phyloP scores from a whole-genome alignment of 2,113 vertebrate species.

The Nesogale talazaci region DNA sequence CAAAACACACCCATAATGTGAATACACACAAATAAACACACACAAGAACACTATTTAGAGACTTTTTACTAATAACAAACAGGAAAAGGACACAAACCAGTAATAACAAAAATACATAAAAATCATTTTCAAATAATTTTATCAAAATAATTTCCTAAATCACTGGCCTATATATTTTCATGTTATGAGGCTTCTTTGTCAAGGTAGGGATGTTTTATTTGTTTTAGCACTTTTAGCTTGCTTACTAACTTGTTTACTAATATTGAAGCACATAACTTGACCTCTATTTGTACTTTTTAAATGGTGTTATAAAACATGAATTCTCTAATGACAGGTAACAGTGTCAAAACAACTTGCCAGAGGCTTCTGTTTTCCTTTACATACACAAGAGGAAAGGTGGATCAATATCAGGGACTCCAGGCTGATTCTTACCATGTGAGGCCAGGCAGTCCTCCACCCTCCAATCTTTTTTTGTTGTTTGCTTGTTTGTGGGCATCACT shows the following conservation, averaged over 20 bases:
- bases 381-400: too few species aligned
- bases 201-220: neutral
- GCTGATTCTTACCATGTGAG: too few species aligned
- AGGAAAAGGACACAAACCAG: neutral
- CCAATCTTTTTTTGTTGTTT: too few species aligned
- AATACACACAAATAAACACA: neutral
- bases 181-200: neutral
- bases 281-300: neutral
- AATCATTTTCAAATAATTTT: conserved; percentile 14
- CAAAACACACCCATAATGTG: neutral
- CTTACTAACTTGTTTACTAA: neutral
- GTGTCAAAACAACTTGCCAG: too few species aligned
- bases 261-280: neutral
- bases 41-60: neutral
- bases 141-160: conserved; percentile 25
- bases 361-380: too few species aligned
- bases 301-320: too few species aligned
- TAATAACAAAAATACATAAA: neutral
- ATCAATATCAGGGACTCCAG: too few species aligned
- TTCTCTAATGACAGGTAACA: too few species aligned
- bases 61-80: neutral
- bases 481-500: too few species aligned
- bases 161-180: neutral
- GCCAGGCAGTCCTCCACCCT: too few species aligned
- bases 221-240: neutral